A percentile compares a stretch with the other conserved stretches of the same genome.
phyloP scores from a whole-genome alignment of 2,888 invertebrate genomes.

The Hydroisotoma schaefferi region DNA sequence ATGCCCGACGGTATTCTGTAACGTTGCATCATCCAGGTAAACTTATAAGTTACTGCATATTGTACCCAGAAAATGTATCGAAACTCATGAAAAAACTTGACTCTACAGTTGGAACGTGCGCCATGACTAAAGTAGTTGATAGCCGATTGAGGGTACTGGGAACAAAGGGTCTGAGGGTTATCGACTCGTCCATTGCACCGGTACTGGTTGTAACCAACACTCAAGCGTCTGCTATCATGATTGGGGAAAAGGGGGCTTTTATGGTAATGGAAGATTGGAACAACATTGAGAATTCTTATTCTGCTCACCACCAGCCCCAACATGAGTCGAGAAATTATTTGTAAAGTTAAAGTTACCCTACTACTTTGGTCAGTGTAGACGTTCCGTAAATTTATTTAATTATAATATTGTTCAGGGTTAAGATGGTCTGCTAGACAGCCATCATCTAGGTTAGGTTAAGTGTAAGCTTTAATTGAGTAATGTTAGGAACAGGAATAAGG shows the following conservation, averaged over 20 bases:
- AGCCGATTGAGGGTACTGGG: slow-evolving; percentile 16
- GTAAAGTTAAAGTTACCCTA: no score
- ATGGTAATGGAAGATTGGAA: slow-evolving; percentile 13
- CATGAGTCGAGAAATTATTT: no score
- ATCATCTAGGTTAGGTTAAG: no score
- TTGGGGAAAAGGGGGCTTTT: slow-evolving; percentile 6
- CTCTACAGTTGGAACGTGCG: slow-evolving; percentile 19
- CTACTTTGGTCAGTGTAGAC: no score
- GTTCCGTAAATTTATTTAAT: no score
- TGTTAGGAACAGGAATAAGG: no score
- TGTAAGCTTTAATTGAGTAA: no score
- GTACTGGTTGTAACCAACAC: slow-evolving; percentile 23
- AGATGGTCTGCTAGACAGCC: no score
- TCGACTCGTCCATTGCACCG: slow-evolving; percentile 27
- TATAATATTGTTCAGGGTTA: no score
- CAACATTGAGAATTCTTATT: no score
- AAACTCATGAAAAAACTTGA: not conserved
- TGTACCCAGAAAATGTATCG: not conserved
- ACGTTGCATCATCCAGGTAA: slow-evolving; percentile 26
- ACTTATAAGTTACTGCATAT: not conserved
- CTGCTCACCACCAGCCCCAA: no score
- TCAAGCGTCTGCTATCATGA: slow-evolving; percentile 17
- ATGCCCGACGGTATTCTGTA: slow-evolving; percentile 13
- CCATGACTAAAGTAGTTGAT: slow-evolving; percentile 21
- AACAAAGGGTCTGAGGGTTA: slow-evolving; percentile 18